Evolutionary conservation across 1,140 invertebrate genomes (phyloP).

Genomic region (Danaus plexippus): DNA sequence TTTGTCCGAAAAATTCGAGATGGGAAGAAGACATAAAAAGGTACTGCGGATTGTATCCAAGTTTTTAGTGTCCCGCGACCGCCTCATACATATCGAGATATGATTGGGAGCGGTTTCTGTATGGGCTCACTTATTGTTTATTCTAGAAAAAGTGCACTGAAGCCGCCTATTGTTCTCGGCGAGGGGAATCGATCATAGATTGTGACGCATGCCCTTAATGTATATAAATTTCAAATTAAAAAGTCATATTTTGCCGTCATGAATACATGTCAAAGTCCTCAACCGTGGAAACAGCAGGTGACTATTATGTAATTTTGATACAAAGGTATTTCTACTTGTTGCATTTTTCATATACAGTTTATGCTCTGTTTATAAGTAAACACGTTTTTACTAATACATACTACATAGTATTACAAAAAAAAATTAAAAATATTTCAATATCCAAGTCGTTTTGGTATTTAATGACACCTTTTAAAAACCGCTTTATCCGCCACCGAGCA

Average conservation of each 20-base stretch:
- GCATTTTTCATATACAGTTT: no score
- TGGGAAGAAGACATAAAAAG: slow-evolving; percentile 51
- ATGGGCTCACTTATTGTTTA: slow-evolving; percentile 22
- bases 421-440: no score
- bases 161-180: slow-evolving; percentile 34
- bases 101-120: slow-evolving; percentile 34
- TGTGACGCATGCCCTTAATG: slow-evolving; percentile 20
- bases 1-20: slow-evolving; percentile 68
- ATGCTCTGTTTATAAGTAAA: no score
- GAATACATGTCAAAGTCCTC: slow-evolving; percentile 5
- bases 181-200: slow-evolving; percentile 21
- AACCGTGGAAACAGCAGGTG: no score
- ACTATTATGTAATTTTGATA: no score
- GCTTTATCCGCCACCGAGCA: no score
- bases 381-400: no score
- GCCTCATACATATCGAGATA: slow-evolving; percentile 52
- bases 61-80: slow-evolving; percentile 44
- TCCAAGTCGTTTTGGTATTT: no score
- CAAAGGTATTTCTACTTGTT: no score
- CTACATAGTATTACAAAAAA: no score
- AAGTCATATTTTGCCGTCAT: slow-evolving; percentile 8
- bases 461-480: no score
- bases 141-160: slow-evolving; percentile 38
- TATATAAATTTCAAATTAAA: slow-evolving; percentile 20
- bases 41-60: slow-evolving; percentile 35